Percentiles rank a stretch among this genome's conserved stretches.
phyloP scores from a whole-genome alignment of 2,888 invertebrate species.

The Spodoptera littoralis region DNA sequence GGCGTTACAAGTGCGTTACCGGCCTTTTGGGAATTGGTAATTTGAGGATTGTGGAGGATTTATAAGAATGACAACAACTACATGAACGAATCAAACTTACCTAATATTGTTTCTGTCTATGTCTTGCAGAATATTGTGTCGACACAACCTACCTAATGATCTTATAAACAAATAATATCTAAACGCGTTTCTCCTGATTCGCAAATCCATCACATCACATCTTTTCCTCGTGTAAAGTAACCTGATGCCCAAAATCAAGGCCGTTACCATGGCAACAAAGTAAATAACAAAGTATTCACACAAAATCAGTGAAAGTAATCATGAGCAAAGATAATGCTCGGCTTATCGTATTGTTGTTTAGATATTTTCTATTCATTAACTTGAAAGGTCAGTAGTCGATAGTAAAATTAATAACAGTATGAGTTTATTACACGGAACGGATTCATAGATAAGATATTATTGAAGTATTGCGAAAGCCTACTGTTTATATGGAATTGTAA shows the following conservation, averaged over 20 bases:
- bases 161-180: too few species aligned
- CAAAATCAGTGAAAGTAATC: conserved; percentile 41
- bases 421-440: conserved; percentile 26
- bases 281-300: conserved; percentile 36
- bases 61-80: too few species aligned
- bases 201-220: neutral
- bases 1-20: too few species aligned
- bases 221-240: conserved; percentile 1
- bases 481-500: neutral
- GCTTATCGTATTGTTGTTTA: conserved; percentile 45
- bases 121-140: too few species aligned
- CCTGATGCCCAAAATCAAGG: conserved; percentile 26
- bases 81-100: too few species aligned
- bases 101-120: too few species aligned
- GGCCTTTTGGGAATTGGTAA: too few species aligned
- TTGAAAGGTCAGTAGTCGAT: conserved; percentile 42
- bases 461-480: neutral
- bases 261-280: conserved; percentile 30
- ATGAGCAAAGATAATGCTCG: conserved; percentile 16
- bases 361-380: conserved; percentile 57
- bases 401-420: conserved; percentile 40
- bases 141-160: too few species aligned
- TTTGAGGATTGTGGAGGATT: too few species aligned
- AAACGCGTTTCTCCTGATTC: neutral
- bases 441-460: conserved; percentile 19